These are phyloP conservation scores for Bombyx mori DNA, from an alignment of 1,140 invertebrate genomes.

Conservation along the genomic window ASM3026992v2 NC_085112.1:9553501-9554000, in stretches of 20 bases:
- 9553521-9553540: constrained; percentile 36
- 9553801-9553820: constrained; percentile 8
- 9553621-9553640: constrained; percentile 28
- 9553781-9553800: constrained; percentile 17
- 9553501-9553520: too few relatives aligned
- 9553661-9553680: constrained; percentile 15
- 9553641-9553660: constrained; percentile 12
- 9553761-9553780: constrained; percentile 36
- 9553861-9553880: too few relatives aligned
- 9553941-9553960: too few relatives aligned
- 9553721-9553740: constrained; percentile 41
- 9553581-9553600: constrained; percentile 36
- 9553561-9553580: constrained; percentile 51
- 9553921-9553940: too few relatives aligned
- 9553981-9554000: too few relatives aligned
- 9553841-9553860: background rate
- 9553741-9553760: constrained; percentile 45
- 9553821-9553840: constrained; percentile 5
- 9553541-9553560: constrained; percentile 51
- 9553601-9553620: constrained; percentile 32
- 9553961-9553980: too few relatives aligned
- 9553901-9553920: too few relatives aligned
- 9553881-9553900: too few relatives aligned
- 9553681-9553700: constrained; percentile 9
- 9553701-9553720: constrained; percentile 24